Evolutionary conservation across 1,140 invertebrate species (phyloP).

Genomic region (Eueides isabella): DNA sequence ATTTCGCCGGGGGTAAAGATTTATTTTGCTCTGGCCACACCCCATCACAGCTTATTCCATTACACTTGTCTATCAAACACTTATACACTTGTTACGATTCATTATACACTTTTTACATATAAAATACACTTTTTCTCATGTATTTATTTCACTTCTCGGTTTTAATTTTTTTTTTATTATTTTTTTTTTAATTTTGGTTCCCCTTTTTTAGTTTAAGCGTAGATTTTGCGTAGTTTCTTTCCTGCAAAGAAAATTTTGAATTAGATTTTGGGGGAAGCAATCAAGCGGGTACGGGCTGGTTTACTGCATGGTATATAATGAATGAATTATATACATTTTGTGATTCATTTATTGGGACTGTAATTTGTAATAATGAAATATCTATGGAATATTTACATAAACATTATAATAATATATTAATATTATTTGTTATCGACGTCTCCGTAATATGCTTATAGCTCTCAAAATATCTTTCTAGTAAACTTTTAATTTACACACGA

Average conservation of each 20-base stretch:
- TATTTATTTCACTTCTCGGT: slow-evolving; percentile 13
- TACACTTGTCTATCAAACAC: slow-evolving; percentile 3
- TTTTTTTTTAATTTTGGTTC: slow-evolving; percentile 23
- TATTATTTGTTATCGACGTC: neutral
- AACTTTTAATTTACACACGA: too few species aligned
- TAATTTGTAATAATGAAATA: neutral
- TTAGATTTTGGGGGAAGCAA: slow-evolving; percentile 5
- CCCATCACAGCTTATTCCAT: slow-evolving; percentile 64
- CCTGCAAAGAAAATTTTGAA: slow-evolving; percentile 37
- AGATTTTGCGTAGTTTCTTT: slow-evolving; percentile 31
- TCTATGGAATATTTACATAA: neutral
- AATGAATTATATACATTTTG: slow-evolving; percentile 1
- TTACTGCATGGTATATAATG: neutral
- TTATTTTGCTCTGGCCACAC: slow-evolving; percentile 82
- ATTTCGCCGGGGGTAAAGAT: slow-evolving; percentile 78
- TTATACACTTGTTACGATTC: slow-evolving; percentile 40
- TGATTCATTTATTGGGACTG: neutral
- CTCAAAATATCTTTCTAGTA: too few species aligned
- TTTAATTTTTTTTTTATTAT: neutral
- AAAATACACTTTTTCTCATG: slow-evolving; percentile 24
- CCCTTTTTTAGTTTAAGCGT: slow-evolving; percentile 25
- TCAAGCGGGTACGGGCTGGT: neutral
- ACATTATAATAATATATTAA: neutral
- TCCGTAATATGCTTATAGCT: neutral
- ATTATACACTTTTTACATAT: slow-evolving; percentile 21